A percentile compares a stretch with the other conserved stretches of the same genome.
These are phyloP conservation scores for Operophtera brumata DNA, from an alignment of 2,888 invertebrate species.

Conservation along the genomic window DNA sequence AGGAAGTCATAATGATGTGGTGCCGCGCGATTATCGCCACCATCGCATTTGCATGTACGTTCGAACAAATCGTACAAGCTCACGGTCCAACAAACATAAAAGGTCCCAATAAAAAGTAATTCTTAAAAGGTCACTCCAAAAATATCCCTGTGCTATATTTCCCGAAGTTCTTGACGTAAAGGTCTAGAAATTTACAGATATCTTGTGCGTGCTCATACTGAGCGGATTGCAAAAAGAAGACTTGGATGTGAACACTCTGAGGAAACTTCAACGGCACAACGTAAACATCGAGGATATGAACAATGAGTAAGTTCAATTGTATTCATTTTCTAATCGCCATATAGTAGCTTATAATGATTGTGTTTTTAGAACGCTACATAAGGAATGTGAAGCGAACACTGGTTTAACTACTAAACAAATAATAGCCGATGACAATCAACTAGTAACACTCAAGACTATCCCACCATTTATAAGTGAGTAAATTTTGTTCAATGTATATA, in stretches of 20 bases:
- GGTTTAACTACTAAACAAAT: neutral
- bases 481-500: too few relatives aligned
- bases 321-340: neutral
- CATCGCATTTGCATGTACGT: constrained; percentile 72
- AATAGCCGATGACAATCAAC: neutral
- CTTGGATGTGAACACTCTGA: constrained; percentile 54
- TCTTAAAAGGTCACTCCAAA: constrained; percentile 34
- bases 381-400: constrained; percentile 10
- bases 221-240: constrained; percentile 71
- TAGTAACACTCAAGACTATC: neutral
- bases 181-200: constrained; percentile 53
- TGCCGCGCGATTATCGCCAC: constrained; percentile 59
- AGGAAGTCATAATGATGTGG: constrained; percentile 63
- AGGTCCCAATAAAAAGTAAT: constrained; percentile 58
- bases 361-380: constrained; percentile 15
- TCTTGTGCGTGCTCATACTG: constrained; percentile 67
- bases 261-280: constrained; percentile 60
- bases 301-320: constrained; percentile 56
- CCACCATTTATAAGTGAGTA: constrained; percentile 7
- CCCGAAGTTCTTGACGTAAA: neutral
- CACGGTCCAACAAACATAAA: constrained; percentile 65
- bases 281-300: constrained; percentile 62
- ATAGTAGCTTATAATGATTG: neutral
- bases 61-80: constrained; percentile 53
- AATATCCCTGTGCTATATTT: neutral